These are phyloP conservation scores for Tubulanus polymorphus DNA, from an alignment of 2,888 invertebrate species.

Conservation along the genomic window DNA sequence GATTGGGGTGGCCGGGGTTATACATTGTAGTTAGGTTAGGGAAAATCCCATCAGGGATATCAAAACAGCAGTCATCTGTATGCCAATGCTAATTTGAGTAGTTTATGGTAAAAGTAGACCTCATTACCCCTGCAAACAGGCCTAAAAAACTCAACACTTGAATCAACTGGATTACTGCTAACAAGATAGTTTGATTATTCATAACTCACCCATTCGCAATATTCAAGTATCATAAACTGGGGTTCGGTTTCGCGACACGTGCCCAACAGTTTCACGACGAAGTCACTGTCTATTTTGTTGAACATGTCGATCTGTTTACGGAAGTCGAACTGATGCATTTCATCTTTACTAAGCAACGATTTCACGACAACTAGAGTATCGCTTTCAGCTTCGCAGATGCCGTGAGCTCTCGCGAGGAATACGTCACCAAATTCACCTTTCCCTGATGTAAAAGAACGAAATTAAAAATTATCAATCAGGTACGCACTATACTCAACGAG, in stretches of 20 bases:
- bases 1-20: too few relatives aligned
- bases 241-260: constrained; percentile 72
- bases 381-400: constrained; percentile 50
- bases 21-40: too few relatives aligned
- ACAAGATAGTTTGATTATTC: constrained; percentile 1
- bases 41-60: too few relatives aligned
- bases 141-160: too few relatives aligned
- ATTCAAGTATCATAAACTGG: constrained; percentile 82
- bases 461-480: background rate
- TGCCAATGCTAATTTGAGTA: too few relatives aligned
- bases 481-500: too few relatives aligned
- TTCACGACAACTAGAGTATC: constrained; percentile 51
- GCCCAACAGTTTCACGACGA: constrained; percentile 74
- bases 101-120: too few relatives aligned
- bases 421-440: constrained; percentile 92
- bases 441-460: constrained; percentile 57
- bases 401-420: constrained; percentile 66
- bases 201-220: constrained; percentile 83
- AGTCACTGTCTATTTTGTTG: constrained; percentile 73
- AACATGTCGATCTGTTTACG: constrained; percentile 85
- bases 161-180: too few relatives aligned
- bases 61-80: too few relatives aligned
- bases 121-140: too few relatives aligned
- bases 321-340: constrained; percentile 63
- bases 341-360: constrained; percentile 45